These are phyloP conservation scores for Xestia sexstrigata DNA, from an alignment of 2,888 invertebrate species.

Conservation along the genomic window DNA sequence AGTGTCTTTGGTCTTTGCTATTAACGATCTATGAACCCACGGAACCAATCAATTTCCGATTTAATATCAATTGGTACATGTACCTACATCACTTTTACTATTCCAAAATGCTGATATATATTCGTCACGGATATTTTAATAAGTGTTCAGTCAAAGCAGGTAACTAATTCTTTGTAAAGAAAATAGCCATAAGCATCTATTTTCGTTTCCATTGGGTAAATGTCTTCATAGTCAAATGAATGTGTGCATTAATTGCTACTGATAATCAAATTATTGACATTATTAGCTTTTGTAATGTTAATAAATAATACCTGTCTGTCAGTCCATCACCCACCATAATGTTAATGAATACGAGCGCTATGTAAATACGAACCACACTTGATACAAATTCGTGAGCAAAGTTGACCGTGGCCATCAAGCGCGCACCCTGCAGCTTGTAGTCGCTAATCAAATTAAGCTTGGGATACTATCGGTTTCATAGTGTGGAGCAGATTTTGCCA, in stretches of 20 bases:
- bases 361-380: constrained; percentile 69
- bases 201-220: background rate
- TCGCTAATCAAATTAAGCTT: constrained; percentile 89
- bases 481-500: constrained; percentile 69
- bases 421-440: constrained; percentile 83
- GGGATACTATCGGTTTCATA: constrained; percentile 74
- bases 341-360: constrained; percentile 32
- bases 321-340: constrained; percentile 1
- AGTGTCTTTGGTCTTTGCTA: too few relatives aligned
- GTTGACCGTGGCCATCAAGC: constrained; percentile 83
- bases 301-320: background rate
- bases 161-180: background rate
- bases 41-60: background rate
- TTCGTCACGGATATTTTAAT: background rate
- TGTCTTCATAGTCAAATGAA: background rate
- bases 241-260: background rate
- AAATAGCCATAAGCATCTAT: background rate
- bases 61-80: background rate
- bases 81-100: too few relatives aligned
- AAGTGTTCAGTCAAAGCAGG: background rate
- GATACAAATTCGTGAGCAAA: constrained; percentile 77
- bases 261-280: background rate
- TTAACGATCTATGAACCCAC: too few relatives aligned
- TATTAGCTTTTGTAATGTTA: background rate
- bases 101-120: background rate